Conservation (phyloP, 2,888 invertebrate species). For the Limnephilus auricula region DNA sequence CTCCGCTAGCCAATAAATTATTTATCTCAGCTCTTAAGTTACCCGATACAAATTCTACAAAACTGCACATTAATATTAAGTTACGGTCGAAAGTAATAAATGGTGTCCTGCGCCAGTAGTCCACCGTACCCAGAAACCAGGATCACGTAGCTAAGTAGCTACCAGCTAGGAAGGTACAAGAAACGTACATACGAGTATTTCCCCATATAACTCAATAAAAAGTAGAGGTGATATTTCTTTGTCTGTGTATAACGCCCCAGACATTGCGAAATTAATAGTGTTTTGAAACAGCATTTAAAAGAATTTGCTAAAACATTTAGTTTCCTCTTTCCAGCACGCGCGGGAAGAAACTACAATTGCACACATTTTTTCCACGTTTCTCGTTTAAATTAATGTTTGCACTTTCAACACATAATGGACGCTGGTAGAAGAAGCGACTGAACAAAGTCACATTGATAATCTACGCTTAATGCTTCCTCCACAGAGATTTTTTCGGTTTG, state of each 20-base stretch:
- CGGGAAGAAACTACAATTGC: slow-evolving; percentile 19
- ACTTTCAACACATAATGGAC: slow-evolving; percentile 33
- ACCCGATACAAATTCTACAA: background rate
- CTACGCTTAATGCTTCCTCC: slow-evolving; percentile 31
- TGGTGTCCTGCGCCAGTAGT: background rate
- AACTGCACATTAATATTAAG: background rate
- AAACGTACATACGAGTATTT: background rate
- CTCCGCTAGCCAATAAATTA: background rate
- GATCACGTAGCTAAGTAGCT: background rate
- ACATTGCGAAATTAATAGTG: slow-evolving; percentile 40
- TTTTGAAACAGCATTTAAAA: slow-evolving; percentile 45
- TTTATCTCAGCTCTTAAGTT: background rate
- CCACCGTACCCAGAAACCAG: background rate
- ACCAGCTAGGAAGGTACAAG: background rate
- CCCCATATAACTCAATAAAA: background rate
- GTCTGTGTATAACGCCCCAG: slow-evolving; percentile 31
- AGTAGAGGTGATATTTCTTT: slow-evolving; percentile 46
- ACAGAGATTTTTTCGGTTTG: background rate
- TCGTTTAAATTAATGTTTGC: slow-evolving; percentile 43
- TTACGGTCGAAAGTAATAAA: background rate
- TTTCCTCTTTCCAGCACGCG: background rate
- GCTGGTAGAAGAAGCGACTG: slow-evolving; percentile 19
- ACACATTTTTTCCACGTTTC: slow-evolving; percentile 29
- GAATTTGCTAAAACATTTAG: slow-evolving; percentile 41
- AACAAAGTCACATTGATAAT: slow-evolving; percentile 46